Conservation (phyloP, 2,888 invertebrate species). For the Bombyx huttoni region DNA sequence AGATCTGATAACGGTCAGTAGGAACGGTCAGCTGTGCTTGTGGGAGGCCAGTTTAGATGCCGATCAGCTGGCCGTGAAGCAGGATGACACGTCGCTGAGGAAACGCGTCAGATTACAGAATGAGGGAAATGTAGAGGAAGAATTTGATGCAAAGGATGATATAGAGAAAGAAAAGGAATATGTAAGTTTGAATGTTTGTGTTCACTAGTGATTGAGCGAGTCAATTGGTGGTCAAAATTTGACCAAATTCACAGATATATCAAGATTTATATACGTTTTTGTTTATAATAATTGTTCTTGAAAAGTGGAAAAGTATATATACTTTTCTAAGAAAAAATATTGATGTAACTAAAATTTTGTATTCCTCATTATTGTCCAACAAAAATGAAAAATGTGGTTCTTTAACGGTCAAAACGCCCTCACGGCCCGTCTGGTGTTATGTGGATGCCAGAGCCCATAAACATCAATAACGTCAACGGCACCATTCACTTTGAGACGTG, state of each 20-base stretch:
- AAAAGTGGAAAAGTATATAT: too few relatives aligned
- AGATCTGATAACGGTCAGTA: slow-evolving; percentile 86
- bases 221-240: too few relatives aligned
- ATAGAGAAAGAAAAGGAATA: slow-evolving; percentile 69
- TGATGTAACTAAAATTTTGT: too few relatives aligned
- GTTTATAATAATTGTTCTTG: too few relatives aligned
- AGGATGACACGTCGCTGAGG: slow-evolving; percentile 62
- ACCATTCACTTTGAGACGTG: too few relatives aligned
- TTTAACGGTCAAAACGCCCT: too few relatives aligned
- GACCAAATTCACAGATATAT: too few relatives aligned
- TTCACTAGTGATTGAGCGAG: background rate
- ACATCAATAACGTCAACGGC: too few relatives aligned
- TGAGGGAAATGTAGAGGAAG: slow-evolving; percentile 75
- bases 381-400: background rate
- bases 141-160: slow-evolving; percentile 72
- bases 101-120: slow-evolving; percentile 49
- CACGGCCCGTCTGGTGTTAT: too few relatives aligned
- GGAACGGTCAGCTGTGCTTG: slow-evolving; percentile 86
- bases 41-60: slow-evolving; percentile 89
- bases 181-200: slow-evolving; percentile 26
- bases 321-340: too few relatives aligned
- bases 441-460: too few relatives aligned
- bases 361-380: background rate
- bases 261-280: too few relatives aligned
- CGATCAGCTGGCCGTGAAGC: slow-evolving; percentile 74